phyloP scores from a whole-genome alignment of 2,113 vertebrate genomes.

The Fulmarus glacialis region DNA sequence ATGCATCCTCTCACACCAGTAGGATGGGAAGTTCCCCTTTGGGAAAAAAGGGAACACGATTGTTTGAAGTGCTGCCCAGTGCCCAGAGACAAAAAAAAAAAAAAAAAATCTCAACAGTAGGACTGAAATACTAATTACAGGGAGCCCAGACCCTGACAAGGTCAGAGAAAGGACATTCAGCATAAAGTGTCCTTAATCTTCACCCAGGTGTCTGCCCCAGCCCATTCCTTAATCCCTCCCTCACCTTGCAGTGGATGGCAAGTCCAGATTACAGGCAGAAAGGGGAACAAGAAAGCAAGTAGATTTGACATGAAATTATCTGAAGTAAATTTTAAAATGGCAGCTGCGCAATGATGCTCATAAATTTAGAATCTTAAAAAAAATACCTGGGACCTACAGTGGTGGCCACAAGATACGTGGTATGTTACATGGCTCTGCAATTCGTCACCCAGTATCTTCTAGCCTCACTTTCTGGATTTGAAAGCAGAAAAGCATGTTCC shows the following conservation, averaged over 20 bases:
- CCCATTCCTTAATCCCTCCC: neutral
- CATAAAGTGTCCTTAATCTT: neutral
- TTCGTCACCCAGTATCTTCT: neutral
- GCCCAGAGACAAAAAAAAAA: neutral
- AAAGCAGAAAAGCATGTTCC: neutral
- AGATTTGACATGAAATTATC: neutral
- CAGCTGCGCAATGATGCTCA: neutral
- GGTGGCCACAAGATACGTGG: neutral
- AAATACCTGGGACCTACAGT: conserved; percentile 43
- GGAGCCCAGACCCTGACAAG: neutral
- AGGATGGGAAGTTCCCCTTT: neutral
- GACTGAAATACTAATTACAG: neutral
- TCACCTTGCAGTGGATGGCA: neutral
- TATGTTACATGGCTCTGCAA: conserved; percentile 2
- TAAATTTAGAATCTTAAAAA: conserved; percentile 6
- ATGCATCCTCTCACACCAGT: neutral
- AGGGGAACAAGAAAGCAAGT: neutral
- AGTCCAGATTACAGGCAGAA: neutral
- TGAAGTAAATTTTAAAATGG: neutral
- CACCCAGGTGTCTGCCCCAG: neutral
- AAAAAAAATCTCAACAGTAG: neutral
- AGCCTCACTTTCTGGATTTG: neutral
- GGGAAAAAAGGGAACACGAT: neutral
- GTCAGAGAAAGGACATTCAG: neutral
- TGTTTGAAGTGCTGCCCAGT: neutral